Base-by-base conservation (phyloP, 2,797 vertebrate species). In the Rhinatrema bivittatum region DNA sequence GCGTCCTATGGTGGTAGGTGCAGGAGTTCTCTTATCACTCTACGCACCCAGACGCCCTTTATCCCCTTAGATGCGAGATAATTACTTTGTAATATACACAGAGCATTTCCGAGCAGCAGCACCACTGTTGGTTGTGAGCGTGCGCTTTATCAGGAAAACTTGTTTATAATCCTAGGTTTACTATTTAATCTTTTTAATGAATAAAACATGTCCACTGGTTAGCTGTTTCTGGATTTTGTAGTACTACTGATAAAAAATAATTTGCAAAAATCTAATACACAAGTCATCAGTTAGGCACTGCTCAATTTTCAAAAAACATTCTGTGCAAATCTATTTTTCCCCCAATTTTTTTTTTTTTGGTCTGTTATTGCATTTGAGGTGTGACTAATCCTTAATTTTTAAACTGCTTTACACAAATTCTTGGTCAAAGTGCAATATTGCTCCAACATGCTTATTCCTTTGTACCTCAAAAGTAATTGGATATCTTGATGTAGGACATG, bases 231-330 rank as follows among this genome's bases (percentile, higher is more conserved):
- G 62, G 73, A 56, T 56, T 44, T 42, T 47, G 39, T 43, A 30
- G 8, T 17, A 62, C 7, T 32, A 39, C 50, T 39, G 54, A 63
- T 59, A 70, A 72, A 61, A n/a, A 72, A 71, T 50, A 63, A 22
- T 60, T 52, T 17, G 42, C 48, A 54, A 62, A 57, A 66, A 48
- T 52, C 59, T 54, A 52, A 56, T 45, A 50, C 38, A 55, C 30
- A 62, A 61, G 52, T 62, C 40, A 42, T 44, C 45, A 44, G 16
- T 59, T 47, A 74, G 78, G 78, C 75, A 72, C 78, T 65, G 60
- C 55, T 64, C 25, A 33, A 50, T 49, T 59, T 53, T 52, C 62
- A 66, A 60, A 66, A 66, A 50, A 45, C 14, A 58, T 38, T 42
- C 48, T 58, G 70, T 76, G 73, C 70, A 60, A 69, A 53, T 70